Evolutionary conservation across 1,140 invertebrate genomes (phyloP).

Genomic region (Pogonognathellus flavescens): DNA sequence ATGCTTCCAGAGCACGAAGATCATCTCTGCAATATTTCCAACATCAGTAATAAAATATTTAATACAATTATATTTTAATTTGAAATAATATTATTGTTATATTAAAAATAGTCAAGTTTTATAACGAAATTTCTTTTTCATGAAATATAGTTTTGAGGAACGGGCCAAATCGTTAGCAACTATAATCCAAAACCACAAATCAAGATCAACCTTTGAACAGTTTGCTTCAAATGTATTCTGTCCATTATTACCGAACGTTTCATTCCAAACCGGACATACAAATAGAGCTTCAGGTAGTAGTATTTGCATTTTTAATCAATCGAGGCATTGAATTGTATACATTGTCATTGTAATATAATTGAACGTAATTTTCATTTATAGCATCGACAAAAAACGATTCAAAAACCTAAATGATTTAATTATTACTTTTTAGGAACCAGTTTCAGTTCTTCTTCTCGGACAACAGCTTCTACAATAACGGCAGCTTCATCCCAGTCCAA

Average conservation of each 20-base stretch:
- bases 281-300: slow-evolving; percentile 70
- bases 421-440: slow-evolving; percentile 56
- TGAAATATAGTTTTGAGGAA: slow-evolving; percentile 85
- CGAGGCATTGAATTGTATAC: slow-evolving; percentile 12
- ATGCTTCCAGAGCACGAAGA: slow-evolving; percentile 91
- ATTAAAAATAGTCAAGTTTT: not conserved
- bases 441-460: slow-evolving; percentile 58
- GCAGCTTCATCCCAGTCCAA: slow-evolving; percentile 29
- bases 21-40: slow-evolving; percentile 90
- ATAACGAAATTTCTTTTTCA: slow-evolving; percentile 64
- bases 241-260: slow-evolving; percentile 76
- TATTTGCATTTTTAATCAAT: slow-evolving; percentile 56
- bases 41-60: slow-evolving; percentile 81
- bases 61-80: slow-evolving; percentile 12
- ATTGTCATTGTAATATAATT: not conserved
- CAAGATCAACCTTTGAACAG: slow-evolving; percentile 91
- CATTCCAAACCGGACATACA: slow-evolving; percentile 70
- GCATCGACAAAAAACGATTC: too few species aligned
- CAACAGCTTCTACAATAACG: slow-evolving; percentile 32
- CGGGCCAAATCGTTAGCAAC: slow-evolving; percentile 87
- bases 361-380: too few species aligned
- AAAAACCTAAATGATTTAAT: too few species aligned
- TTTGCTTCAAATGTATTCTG: slow-evolving; percentile 88
- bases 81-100: not conserved
- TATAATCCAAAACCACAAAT: slow-evolving; percentile 90